Evolutionary conservation across 2,113 vertebrate genomes (phyloP), one percentile per base, ranked within the genome.

Genomic region (Hypanus sabinus): DNA sequence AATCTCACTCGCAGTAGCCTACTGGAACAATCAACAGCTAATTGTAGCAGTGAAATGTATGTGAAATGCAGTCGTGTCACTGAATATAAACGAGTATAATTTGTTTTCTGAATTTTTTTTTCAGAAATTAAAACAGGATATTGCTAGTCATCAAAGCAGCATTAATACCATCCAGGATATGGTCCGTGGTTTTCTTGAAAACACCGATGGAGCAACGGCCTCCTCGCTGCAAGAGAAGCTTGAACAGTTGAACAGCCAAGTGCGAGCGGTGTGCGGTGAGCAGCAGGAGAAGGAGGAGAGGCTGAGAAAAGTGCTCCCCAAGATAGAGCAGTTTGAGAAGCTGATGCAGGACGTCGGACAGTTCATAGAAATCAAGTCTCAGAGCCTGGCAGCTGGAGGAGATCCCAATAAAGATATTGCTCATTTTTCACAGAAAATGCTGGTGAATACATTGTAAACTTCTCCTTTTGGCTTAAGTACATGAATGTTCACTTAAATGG

Each of bases 51-150:
- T 16, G 62, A 18, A 33, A 60, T n/a, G 10, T n/a, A 6, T 12
- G 60, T 65, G 16, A 90, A 36, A 30, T 90, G 6, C 12, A 88
- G 33, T 0, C 14, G 14, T 0, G 3, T 73, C 46, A 73, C 6
- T 4, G 7, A 73, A 73, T 93, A 73, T 73, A 73, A 65, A 57
- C 46, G 4, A 46, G 46, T 46, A n/a, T 60, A 33, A 62, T 27
- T 87, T 57, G 94, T 24, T 91, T n/a, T 46, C 65, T 7, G 46
- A 30, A 38, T 73, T 38, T 33, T 55, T 18, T 38, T 33, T 55
- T 18, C 96, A 99, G 98, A 99, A 99, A 97, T 96, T 99, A 92
- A 98, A 98, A 24, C 98, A 99, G 96, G 99, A 99, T 96, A 97
- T 99, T 0, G 96, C 98, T 93, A 97, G 98, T 93, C 96, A 98